Conservation (phyloP, 1,140 invertebrate species). For the Eurosta solidaginis region DNA sequence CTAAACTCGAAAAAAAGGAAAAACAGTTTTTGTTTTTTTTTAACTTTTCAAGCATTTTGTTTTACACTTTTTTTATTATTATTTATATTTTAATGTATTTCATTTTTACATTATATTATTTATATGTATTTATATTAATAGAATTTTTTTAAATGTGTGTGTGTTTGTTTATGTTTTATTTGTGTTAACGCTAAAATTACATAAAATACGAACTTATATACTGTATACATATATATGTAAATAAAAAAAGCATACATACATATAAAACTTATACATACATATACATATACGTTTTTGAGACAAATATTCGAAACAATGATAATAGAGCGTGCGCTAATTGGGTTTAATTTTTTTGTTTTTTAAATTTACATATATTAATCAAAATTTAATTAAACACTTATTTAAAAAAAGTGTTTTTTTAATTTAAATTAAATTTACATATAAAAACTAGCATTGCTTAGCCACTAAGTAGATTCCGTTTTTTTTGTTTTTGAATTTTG, state of each 20-base stretch:
- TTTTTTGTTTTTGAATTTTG: conserved; percentile 1
- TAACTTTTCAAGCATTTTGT: background rate
- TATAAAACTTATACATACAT: background rate
- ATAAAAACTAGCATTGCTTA: conserved; percentile 28
- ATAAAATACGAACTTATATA: conserved; percentile 24
- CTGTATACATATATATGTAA: background rate
- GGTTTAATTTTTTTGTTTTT: background rate
- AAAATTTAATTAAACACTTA: conserved; percentile 9
- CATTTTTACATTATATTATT: background rate
- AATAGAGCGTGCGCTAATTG: background rate
- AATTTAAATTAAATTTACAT: conserved; percentile 23
- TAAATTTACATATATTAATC: conserved; percentile 3
- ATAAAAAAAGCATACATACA: background rate
- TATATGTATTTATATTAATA: background rate
- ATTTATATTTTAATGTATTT: conserved; percentile 22
- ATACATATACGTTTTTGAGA: too few relatives aligned
- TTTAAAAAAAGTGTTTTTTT: background rate
- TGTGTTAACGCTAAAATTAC: conserved; percentile 23
- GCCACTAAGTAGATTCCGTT: conserved; percentile 18
- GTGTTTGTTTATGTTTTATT: conserved; percentile 24
- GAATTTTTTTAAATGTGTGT: background rate
- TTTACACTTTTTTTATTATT: conserved; percentile 13
- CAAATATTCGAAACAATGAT: background rate
- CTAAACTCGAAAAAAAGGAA: background rate
- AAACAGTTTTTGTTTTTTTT: background rate